These are phyloP conservation scores for Dicentrarchus labrax DNA, from an alignment of 2,113 vertebrate species.

Conservation along the genomic window DNA sequence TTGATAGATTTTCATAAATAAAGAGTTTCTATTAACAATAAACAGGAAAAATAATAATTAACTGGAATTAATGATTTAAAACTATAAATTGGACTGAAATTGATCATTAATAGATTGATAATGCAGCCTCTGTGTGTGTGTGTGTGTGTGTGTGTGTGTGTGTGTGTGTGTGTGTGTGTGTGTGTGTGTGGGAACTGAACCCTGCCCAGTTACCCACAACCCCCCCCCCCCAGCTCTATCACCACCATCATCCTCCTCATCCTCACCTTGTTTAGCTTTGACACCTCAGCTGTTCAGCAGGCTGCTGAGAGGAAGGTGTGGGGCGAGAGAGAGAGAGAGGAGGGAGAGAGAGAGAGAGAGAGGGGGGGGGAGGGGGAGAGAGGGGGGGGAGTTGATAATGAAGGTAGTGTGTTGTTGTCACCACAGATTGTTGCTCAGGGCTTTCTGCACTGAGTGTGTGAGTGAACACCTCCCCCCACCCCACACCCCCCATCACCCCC, in stretches of 20 bases:
- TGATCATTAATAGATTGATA: background rate
- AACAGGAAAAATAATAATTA: no score
- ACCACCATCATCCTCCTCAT: constrained; percentile 33
- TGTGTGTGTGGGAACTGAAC: constrained; percentile 60
- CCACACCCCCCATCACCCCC: background rate
- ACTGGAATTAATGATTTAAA: no score
- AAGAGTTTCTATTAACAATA: no score
- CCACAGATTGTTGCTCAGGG: constrained; percentile 84
- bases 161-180: background rate
- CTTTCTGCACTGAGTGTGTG: constrained; percentile 61
- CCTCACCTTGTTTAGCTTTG: constrained; percentile 76
- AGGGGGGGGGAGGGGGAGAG: constrained; percentile 29
- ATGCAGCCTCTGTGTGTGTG: background rate
- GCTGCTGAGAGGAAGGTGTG: constrained; percentile 81
- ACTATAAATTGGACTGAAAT: no score
- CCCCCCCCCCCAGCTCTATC: background rate
- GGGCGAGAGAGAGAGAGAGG: constrained; percentile 38
- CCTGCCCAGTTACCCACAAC: constrained; percentile 65
- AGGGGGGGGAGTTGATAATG: constrained; percentile 77
- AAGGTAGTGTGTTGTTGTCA: constrained; percentile 83
- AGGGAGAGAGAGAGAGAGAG: background rate
- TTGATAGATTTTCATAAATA: no score
- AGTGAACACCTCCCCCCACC: background rate
- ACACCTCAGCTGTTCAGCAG: constrained; percentile 86
- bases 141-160: background rate